phyloP scores from a whole-genome alignment of 2,888 invertebrate species.

The Pseudococcus jackbeardsleyi region DNA sequence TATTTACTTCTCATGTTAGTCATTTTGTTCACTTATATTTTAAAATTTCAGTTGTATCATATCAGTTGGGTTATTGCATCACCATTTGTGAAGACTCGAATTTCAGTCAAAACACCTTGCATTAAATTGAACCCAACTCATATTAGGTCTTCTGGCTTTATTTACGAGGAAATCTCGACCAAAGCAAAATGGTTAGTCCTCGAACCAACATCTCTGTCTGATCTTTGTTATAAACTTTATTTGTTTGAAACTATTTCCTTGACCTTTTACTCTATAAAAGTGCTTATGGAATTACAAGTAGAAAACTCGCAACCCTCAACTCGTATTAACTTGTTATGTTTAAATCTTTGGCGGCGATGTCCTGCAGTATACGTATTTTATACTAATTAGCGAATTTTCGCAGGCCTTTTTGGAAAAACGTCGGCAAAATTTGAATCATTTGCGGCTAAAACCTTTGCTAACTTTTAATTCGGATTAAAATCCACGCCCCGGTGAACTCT shows the following conservation, averaged over 20 bases:
- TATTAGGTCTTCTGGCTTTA: too few relatives aligned
- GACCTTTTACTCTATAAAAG: neutral
- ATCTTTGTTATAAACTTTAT: neutral
- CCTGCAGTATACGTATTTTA: neutral
- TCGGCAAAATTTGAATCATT: neutral
- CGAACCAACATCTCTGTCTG: neutral
- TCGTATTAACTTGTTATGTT: neutral
- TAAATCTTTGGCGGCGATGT: neutral
- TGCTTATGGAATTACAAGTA: neutral
- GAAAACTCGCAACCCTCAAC: neutral
- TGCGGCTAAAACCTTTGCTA: neutral
- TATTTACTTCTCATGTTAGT: too few relatives aligned
- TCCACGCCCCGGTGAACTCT: neutral
- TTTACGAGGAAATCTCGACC: neutral
- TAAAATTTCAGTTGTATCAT: too few relatives aligned
- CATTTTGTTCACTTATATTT: too few relatives aligned
- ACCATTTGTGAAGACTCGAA: too few relatives aligned
- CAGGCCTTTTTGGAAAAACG: slow-evolving; percentile 5
- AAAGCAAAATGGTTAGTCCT: neutral
- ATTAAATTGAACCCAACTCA: too few relatives aligned
- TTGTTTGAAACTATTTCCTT: neutral
- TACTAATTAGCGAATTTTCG: slow-evolving; percentile 14
- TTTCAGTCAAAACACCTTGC: too few relatives aligned
- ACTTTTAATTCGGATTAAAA: slow-evolving; percentile 38
- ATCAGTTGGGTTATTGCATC: too few relatives aligned